A percentile compares a stretch with the other conserved stretches of the same genome.
Conservation (phyloP, 2,113 vertebrate genomes). For the Cephalopholis sonnerati region DNA sequence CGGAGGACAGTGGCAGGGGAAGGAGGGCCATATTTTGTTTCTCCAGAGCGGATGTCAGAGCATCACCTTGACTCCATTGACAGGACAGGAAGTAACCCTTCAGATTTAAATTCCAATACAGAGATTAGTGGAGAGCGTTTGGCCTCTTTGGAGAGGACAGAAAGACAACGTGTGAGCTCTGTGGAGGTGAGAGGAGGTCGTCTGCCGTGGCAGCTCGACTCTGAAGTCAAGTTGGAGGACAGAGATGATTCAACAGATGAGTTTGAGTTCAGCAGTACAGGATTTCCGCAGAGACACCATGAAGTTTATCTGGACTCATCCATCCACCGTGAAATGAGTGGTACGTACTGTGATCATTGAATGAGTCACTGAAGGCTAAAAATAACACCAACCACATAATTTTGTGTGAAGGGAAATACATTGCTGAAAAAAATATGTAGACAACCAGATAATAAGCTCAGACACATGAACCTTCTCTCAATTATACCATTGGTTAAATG, state of each 20-base stretch:
- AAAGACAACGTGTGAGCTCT: slow-evolving; percentile 5
- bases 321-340: background rate
- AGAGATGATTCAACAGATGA: slow-evolving; percentile 60
- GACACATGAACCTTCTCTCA: background rate
- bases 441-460: background rate
- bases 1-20: slow-evolving; percentile 27
- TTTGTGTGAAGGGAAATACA: background rate
- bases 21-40: background rate
- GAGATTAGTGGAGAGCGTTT: slow-evolving; percentile 5
- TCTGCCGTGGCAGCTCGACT: slow-evolving; percentile 24
- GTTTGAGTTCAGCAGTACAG: slow-evolving; percentile 41
- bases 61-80: background rate
- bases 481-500: too few species aligned
- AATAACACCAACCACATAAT: background rate
- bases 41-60: background rate
- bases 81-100: background rate
- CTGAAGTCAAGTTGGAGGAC: slow-evolving; percentile 70
- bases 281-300: slow-evolving; percentile 4
- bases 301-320: slow-evolving; percentile 7
- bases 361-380: background rate
- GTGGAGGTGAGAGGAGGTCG: slow-evolving; percentile 11
- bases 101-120: background rate
- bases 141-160: background rate
- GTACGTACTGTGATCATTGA: slow-evolving; percentile 39
- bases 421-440: background rate